phyloP scores from a whole-genome alignment of 2,797 vertebrate genomes.

The Etheostoma nigrum region DNA sequence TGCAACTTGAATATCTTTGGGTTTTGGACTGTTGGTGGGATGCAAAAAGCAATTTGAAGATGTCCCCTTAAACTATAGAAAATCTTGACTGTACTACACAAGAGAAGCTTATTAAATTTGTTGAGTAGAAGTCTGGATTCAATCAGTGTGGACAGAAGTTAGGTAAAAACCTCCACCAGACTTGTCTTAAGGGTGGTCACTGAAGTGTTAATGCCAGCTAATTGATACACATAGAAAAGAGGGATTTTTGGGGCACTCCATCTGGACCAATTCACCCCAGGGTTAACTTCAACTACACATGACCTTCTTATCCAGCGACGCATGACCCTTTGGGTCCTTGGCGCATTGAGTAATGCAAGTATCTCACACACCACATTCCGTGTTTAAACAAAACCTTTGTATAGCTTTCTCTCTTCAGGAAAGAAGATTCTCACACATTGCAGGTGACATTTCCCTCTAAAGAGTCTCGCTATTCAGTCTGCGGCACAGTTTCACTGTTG shows the following conservation, averaged over 20 bases:
- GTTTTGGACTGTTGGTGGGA: neutral
- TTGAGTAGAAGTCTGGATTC: constrained; percentile 11
- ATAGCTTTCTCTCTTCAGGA: constrained; percentile 23
- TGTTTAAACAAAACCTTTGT: constrained; percentile 53
- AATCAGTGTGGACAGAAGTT: constrained; percentile 33
- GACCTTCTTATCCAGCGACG: constrained; percentile 56
- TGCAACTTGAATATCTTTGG: neutral
- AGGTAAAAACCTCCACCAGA: constrained; percentile 36
- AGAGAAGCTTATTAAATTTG: constrained; percentile 1
- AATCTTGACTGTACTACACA: neutral
- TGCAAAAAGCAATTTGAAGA: neutral
- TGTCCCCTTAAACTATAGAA: neutral
- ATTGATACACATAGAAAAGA: constrained; percentile 44
- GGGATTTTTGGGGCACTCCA: constrained; percentile 43
- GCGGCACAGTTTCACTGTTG: constrained; percentile 67
- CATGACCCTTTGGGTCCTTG: constrained; percentile 50
- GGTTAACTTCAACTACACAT: constrained; percentile 70
- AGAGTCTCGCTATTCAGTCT: constrained; percentile 62
- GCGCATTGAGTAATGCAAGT: constrained; percentile 16
- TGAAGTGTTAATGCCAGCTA: constrained; percentile 61
- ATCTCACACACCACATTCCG: constrained; percentile 43
- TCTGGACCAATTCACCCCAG: constrained; percentile 58
- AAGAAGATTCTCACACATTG: constrained; percentile 43
- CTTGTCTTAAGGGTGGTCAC: constrained; percentile 49
- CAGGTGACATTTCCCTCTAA: constrained; percentile 58